Conservation (phyloP, 2,888 invertebrate genomes). For the Salpingus planirostris region DNA sequence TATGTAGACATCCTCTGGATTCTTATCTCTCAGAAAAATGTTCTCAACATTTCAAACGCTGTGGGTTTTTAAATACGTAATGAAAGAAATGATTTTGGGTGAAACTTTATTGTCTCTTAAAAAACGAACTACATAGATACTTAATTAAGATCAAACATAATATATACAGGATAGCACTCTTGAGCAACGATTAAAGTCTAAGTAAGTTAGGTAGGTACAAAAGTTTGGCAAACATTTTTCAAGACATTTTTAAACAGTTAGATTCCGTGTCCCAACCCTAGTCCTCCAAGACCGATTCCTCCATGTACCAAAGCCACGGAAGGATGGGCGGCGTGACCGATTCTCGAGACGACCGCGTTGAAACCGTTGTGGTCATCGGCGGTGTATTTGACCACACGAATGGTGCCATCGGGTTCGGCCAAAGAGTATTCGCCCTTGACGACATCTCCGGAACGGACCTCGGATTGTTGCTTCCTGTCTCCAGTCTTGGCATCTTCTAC, state of each 20-base stretch:
- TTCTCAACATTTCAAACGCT: too few species aligned
- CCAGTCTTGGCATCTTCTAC: slow-evolving; percentile 51
- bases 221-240: too few species aligned
- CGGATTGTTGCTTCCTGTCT: slow-evolving; percentile 50
- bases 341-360: slow-evolving; percentile 8
- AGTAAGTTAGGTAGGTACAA: too few species aligned
- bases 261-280: slow-evolving; percentile 6
- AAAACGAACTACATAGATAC: not conserved
- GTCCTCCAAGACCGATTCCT: slow-evolving; percentile 11
- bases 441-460: slow-evolving; percentile 48
- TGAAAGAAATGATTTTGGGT: not conserved
- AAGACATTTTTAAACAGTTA: too few species aligned
- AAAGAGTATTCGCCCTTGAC: slow-evolving; percentile 39
- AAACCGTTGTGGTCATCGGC: slow-evolving; percentile 27
- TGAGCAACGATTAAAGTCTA: too few species aligned
- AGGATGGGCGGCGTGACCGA: not conserved
- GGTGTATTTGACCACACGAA: slow-evolving; percentile 30
- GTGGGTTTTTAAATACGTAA: not conserved
- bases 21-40: not conserved
- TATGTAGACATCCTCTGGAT: too few species aligned
- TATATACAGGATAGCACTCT: not conserved
- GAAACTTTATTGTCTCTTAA: not conserved
- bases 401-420: slow-evolving; percentile 32
- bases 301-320: not conserved
- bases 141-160: not conserved